phyloP scores from a whole-genome alignment of 2,888 invertebrate genomes.

The Drosophila antonietae region DNA sequence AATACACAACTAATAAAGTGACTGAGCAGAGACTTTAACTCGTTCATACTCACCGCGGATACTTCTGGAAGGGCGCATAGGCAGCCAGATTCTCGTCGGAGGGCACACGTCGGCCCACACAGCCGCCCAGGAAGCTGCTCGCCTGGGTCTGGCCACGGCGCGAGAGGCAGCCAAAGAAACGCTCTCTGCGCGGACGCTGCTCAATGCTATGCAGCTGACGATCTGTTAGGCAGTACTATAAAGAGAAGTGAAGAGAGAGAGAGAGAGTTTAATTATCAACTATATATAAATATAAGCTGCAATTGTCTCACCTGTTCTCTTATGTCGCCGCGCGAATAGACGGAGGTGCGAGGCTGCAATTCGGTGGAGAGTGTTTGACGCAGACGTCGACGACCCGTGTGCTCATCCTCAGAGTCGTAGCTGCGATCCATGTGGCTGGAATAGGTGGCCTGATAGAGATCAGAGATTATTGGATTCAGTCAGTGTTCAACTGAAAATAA shows the following conservation, averaged over 20 bases:
- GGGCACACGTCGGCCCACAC: conserved; percentile 93
- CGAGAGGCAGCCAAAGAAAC: conserved; percentile 94
- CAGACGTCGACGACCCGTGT: conserved; percentile 89
- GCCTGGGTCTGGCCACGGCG: conserved; percentile 82
- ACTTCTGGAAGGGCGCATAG: conserved; percentile 92
- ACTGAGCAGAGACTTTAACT: rapidly evolving
- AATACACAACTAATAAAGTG: background rate
- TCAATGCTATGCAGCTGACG: conserved; percentile 93
- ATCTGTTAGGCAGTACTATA: conserved; percentile 94
- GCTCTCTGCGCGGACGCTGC: conserved; percentile 86
- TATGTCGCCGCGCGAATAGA: conserved; percentile 93
- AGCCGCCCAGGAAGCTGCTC: conserved; percentile 92
- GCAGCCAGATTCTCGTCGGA: conserved; percentile 95
- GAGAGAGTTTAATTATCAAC: background rate
- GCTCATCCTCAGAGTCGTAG: conserved; percentile 93
- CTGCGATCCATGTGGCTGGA: conserved; percentile 85
- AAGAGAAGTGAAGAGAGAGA: background rate
- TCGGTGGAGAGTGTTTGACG: conserved; percentile 86
- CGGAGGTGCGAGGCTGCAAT: conserved; percentile 83
- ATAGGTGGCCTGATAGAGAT: conserved; percentile 66
- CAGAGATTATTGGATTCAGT: conserved; percentile 15
- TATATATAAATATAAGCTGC: rapidly evolving
- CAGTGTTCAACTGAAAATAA: background rate
- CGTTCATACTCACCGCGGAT: conserved; percentile 86
- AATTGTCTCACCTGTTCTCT: conserved; percentile 88